Evolutionary conservation across 2,888 invertebrate species (phyloP).

Genomic region (Syritta pipiens): DNA sequence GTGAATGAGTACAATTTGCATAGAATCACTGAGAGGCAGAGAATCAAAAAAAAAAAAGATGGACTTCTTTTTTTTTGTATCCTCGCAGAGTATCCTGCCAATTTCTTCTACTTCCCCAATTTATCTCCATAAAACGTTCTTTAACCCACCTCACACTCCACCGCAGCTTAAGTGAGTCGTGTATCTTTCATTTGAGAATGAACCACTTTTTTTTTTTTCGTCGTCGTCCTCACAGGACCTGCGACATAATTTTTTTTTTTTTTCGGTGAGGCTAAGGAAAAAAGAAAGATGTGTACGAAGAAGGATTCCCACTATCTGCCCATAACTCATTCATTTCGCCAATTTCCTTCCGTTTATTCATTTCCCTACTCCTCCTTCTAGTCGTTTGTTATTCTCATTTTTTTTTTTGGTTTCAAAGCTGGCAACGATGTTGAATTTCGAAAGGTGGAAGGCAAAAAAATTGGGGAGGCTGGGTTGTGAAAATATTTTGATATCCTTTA

Average conservation of each 20-base stretch:
- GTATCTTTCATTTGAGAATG: constrained; percentile 58
- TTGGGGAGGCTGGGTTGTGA: neutral
- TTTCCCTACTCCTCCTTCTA: constrained; percentile 19
- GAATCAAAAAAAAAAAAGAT: neutral
- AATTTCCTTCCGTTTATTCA: constrained; percentile 56
- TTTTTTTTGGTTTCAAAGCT: neutral
- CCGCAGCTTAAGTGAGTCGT: neutral
- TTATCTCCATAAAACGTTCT: constrained; percentile 64
- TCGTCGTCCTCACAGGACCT: too few species aligned
- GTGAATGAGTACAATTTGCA: constrained; percentile 8
- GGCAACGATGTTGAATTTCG: too few species aligned
- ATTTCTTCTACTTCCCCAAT: constrained; percentile 54
- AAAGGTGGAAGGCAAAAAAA: too few species aligned
- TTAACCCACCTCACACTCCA: constrained; percentile 42
- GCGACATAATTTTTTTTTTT: constrained; percentile 47
- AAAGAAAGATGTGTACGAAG: neutral
- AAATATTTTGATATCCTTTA: constrained; percentile 19
- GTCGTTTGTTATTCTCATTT: neutral
- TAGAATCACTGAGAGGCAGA: neutral
- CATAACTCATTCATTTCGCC: constrained; percentile 64
- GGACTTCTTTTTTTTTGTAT: too few species aligned
- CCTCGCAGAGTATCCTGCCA: constrained; percentile 36
- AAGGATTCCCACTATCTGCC: constrained; percentile 26
- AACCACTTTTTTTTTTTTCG: constrained; percentile 7
- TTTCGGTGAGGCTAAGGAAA: neutral